Evolutionary conservation across 2,888 invertebrate species (phyloP).

Genomic region (Brassicogethes aeneus): DNA sequence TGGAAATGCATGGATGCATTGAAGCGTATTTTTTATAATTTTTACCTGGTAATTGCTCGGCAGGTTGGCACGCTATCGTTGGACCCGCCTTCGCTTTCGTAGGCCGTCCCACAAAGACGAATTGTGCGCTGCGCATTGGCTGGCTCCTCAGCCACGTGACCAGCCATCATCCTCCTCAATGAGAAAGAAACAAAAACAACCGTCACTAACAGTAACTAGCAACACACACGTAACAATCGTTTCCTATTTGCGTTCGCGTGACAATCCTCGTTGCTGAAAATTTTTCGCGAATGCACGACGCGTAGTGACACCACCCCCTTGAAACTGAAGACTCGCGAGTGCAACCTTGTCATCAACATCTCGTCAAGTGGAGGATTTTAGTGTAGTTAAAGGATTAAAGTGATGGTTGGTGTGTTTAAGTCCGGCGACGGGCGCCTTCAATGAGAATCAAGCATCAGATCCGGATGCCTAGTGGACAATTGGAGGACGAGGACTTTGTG

Average conservation of each 20-base stretch:
- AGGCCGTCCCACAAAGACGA: constrained; percentile 41
- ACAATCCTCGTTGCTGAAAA: constrained; percentile 30
- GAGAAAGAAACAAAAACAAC: constrained; percentile 45
- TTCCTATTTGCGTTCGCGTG: constrained; percentile 37
- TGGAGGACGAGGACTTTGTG: constrained; percentile 53
- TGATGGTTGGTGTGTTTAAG: constrained; percentile 12
- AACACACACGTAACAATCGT: constrained; percentile 41
- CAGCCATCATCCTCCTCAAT: constrained; percentile 41
- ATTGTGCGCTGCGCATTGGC: constrained; percentile 37
- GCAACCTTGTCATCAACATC: constrained; percentile 10
- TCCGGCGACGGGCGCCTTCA: constrained; percentile 23
- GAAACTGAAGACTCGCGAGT: constrained; percentile 3
- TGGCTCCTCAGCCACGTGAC: constrained; percentile 37
- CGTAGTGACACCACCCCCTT: constrained; percentile 12
- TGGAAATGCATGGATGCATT: constrained; percentile 21
- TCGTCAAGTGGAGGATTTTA: constrained; percentile 4
- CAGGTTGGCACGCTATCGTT: constrained; percentile 36
- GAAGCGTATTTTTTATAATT: constrained; percentile 29
- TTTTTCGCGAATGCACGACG: constrained; percentile 26
- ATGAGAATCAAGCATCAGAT: constrained; percentile 36
- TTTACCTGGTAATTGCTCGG: constrained; percentile 37
- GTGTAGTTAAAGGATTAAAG: constrained; percentile 7
- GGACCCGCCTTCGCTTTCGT: constrained; percentile 35
- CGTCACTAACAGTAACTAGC: constrained; percentile 41
- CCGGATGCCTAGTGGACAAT: constrained; percentile 42